Percentiles rank a stretch among this genome's conserved stretches.
phyloP scores from a whole-genome alignment of 1,140 invertebrate species.

The Hyles euphorbiae region DNA sequence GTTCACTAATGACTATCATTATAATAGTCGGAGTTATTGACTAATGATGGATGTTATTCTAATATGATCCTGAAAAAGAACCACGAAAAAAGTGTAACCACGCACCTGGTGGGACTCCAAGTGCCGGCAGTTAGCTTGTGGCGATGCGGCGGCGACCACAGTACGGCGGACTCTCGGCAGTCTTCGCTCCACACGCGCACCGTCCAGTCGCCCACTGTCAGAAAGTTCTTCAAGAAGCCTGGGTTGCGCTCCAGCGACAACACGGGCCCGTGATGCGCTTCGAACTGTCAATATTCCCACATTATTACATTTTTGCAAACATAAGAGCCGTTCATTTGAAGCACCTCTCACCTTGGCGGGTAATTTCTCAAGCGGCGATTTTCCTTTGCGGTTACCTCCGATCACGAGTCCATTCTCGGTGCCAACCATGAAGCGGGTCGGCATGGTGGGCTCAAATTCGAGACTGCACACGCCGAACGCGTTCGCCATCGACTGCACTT shows the following conservation, averaged over 20 bases:
- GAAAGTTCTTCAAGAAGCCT: conserved; percentile 91
- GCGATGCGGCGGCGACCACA: conserved; percentile 88
- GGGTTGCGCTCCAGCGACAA: conserved; percentile 89
- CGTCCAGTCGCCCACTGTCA: conserved; percentile 93
- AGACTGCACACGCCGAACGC: conserved; percentile 86
- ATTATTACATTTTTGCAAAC: no score
- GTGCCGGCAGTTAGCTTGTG: conserved; percentile 85
- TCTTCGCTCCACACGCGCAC: conserved; percentile 94
- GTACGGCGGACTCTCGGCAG: conserved; percentile 89
- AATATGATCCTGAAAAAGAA: no score
- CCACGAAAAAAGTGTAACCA: no score
- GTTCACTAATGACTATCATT: no score
- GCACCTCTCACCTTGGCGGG: conserved; percentile 69
- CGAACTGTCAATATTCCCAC: conserved; percentile 69
- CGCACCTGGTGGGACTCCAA: conserved; percentile 88
- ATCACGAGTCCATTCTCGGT: conserved; percentile 88
- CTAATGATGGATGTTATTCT: no score
- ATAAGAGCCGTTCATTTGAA: no score
- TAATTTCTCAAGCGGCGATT: conserved; percentile 87
- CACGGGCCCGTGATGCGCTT: conserved; percentile 88
- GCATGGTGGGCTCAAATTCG: conserved; percentile 93
- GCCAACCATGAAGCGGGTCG: conserved; percentile 86
- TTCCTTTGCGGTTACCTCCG: conserved; percentile 87
- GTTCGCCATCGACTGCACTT: conserved; percentile 81
- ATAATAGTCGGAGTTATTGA: no score